These are phyloP conservation scores for Todiramphus chloris DNA, from an alignment of 2,113 vertebrate genomes.

Conservation along the genomic window DNA sequence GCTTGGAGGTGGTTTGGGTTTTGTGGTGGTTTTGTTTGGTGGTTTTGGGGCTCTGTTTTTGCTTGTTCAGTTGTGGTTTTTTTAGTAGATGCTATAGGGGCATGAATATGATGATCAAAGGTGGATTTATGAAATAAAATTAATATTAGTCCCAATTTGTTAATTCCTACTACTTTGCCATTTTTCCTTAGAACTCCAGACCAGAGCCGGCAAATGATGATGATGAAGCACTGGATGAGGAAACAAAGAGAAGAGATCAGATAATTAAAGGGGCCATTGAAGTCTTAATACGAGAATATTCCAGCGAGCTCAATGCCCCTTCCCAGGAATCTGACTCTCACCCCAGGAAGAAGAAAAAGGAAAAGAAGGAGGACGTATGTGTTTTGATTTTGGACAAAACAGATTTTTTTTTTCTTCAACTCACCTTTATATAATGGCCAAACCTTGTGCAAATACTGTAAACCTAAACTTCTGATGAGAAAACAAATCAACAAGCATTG, in stretches of 20 bases:
- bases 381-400: slow-evolving; percentile 77
- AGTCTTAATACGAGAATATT: slow-evolving; percentile 94
- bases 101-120: neutral
- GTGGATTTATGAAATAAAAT: neutral
- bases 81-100: neutral
- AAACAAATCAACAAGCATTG: slow-evolving; percentile 64
- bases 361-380: slow-evolving; percentile 97
- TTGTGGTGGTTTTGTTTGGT: neutral
- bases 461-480: slow-evolving; percentile 60
- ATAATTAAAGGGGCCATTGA: slow-evolving; percentile 95
- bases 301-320: slow-evolving; percentile 94
- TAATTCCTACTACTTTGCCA: slow-evolving; percentile 38
- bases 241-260: slow-evolving; percentile 94
- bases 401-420: slow-evolving; percentile 69
- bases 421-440: slow-evolving; percentile 72
- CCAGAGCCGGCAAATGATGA: slow-evolving; percentile 85
- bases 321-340: slow-evolving; percentile 94
- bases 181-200: slow-evolving; percentile 78
- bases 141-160: neutral
- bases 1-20: neutral
- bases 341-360: slow-evolving; percentile 94
- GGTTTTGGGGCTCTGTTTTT: neutral
- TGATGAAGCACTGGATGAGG: slow-evolving; percentile 96
- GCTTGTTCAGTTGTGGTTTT: neutral
- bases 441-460: slow-evolving; percentile 61